Evolutionary conservation across 2,888 invertebrate genomes (phyloP).

Genomic region (Machimus atricapillus): DNA sequence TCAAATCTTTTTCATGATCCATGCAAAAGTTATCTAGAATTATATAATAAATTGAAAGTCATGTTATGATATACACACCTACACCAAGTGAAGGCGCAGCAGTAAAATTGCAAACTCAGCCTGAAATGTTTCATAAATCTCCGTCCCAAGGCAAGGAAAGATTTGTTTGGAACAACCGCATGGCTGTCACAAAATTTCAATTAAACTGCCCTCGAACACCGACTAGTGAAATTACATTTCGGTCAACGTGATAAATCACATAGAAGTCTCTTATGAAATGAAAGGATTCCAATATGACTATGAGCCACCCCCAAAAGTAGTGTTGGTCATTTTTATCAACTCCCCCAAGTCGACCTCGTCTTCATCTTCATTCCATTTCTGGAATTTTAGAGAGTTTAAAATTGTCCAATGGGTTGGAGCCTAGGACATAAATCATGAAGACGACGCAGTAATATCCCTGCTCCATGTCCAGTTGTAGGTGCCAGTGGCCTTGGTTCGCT

Average conservation of each 20-base stretch:
- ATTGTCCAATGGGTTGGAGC: background rate
- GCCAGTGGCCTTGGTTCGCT: background rate
- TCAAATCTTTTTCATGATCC: too few species aligned
- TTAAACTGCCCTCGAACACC: background rate
- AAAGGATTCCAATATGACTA: background rate
- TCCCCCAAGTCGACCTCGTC: background rate
- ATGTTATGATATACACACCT: background rate
- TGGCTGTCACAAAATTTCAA: background rate
- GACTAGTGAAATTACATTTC: background rate
- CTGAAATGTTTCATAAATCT: background rate
- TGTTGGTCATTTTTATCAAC: background rate
- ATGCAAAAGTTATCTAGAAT: background rate
- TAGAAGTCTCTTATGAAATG: background rate
- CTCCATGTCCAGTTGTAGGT: background rate
- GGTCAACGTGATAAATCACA: background rate
- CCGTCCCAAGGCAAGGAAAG: background rate
- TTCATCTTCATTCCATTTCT: background rate
- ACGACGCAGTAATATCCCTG: background rate
- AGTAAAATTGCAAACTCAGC: background rate
- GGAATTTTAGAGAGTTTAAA: background rate
- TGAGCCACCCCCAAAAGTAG: background rate
- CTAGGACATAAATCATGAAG: background rate
- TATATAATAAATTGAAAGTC: background rate
- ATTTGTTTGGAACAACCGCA: background rate
- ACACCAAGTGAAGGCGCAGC: background rate